Evolutionary conservation across 2,797 vertebrate species (phyloP), one percentile per base, ranked within the genome.

Genomic region (Macrochelys suwanniensis): DNA sequence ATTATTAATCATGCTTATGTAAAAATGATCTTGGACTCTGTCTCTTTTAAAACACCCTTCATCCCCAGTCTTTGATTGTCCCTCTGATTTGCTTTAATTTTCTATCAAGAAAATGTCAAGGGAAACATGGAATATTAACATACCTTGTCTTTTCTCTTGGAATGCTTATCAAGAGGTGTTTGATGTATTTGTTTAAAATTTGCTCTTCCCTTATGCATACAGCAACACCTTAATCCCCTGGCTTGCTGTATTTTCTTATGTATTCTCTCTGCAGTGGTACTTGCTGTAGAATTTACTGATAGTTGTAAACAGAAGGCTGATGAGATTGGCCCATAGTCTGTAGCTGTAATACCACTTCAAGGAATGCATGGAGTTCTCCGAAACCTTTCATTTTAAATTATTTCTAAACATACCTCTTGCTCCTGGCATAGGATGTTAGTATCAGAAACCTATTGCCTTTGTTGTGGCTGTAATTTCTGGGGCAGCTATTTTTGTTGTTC

Each of bases 91-190:
- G 42, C 33, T 33, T 86, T 95, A 10, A 45, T n/a, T 89, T 79
- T 53, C 28, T 79, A 19, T 19, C 5, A 45, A 65, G 51, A 25
- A 81, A 92, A 49, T 7, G 8, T 0, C 2, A 42, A 47, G 80
- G 85, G 80, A 57, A 0, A 3, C n/a, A 49, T 15, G 0, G 9
- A 85, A 53, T 7, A 2, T 0, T 1, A 1, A 1, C 0, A 17
- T 78, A 13, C 45, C 5, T 3, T 1, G 1, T 47, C 42, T 12
- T 47, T 65, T 82, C 50, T 84, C 21, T 74, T 80, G 54, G 33
- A 59, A 23, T 42, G 76, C 26, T 2, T 1, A 0, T 26, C 11
- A 7, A 49, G 49, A 16, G 6, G 11, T 47, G 74, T 76, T 76
- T 77, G 26, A 42, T 86, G 87, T 16, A 37, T 47, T 8, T 79